Conservation (phyloP, 2,797 vertebrate species). For the Acanthopagrus latus region DNA sequence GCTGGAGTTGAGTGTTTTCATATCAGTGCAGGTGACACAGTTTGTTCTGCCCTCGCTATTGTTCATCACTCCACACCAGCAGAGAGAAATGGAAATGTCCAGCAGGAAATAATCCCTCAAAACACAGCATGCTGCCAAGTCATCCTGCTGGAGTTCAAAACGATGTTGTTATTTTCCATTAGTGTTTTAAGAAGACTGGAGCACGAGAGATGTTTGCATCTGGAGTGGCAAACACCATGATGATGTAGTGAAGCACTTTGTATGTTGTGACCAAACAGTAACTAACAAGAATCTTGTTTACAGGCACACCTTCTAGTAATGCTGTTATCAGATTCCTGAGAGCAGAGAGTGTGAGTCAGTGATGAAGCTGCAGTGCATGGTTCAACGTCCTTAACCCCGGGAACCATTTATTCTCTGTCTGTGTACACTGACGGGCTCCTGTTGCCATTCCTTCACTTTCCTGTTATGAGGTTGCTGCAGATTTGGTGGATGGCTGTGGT, state of each 20-base stretch:
- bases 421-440: constrained; percentile 28
- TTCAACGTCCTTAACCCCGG: constrained; percentile 47
- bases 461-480: constrained; percentile 48
- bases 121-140: constrained; percentile 47
- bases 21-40: constrained; percentile 12
- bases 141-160: constrained; percentile 21
- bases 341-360: constrained; percentile 34
- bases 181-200: not conserved
- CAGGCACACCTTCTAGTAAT: constrained; percentile 18
- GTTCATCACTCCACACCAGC: constrained; percentile 52
- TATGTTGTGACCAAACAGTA: constrained; percentile 30
- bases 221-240: not conserved
- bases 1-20: constrained; percentile 14
- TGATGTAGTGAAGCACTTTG: not conserved
- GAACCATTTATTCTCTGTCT: constrained; percentile 41
- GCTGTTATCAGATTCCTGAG: constrained; percentile 31
- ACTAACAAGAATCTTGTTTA: constrained; percentile 29
- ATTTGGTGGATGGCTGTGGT: constrained; percentile 7
- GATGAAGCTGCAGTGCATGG: constrained; percentile 25
- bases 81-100: constrained; percentile 54
- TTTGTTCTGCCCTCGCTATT: constrained; percentile 4
- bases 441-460: constrained; percentile 35
- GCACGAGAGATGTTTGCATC: constrained; percentile 7
- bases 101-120: constrained; percentile 49
- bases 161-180: constrained; percentile 24